phyloP scores from a whole-genome alignment of 1,140 invertebrate species.

The Drosophila eugracilis region DNA sequence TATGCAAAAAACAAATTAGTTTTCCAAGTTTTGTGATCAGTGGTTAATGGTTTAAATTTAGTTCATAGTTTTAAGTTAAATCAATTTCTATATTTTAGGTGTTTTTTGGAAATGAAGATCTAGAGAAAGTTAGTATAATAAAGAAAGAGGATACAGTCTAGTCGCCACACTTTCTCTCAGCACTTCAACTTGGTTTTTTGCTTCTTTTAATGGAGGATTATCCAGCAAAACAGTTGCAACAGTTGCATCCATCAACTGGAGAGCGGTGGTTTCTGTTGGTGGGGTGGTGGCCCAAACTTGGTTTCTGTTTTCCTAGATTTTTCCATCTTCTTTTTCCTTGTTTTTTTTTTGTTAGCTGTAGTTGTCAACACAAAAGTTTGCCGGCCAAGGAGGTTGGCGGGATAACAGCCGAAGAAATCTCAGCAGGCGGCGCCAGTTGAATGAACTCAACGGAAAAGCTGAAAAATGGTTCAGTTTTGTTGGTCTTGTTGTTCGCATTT shows the following conservation, averaged over 20 bases:
- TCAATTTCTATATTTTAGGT: too few relatives aligned
- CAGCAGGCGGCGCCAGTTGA: constrained; percentile 76
- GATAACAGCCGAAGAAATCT: constrained; percentile 56
- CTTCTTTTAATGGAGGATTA: constrained; percentile 75
- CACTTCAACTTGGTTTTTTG: constrained; percentile 15
- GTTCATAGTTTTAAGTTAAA: too few relatives aligned
- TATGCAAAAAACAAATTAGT: too few relatives aligned
- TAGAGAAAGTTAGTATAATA: neutral
- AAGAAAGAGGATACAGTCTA: neutral
- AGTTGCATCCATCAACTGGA: constrained; percentile 77
- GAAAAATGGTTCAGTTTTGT: constrained; percentile 70
- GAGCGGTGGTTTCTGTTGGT: constrained; percentile 26
- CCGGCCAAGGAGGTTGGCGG: constrained; percentile 22
- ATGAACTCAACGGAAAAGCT: constrained; percentile 70
- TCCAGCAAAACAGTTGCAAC: constrained; percentile 61
- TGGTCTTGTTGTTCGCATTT: constrained; percentile 14
- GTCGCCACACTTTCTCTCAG: constrained; percentile 1
- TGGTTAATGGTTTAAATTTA: too few relatives aligned
- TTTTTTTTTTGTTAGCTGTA: constrained; percentile 18
- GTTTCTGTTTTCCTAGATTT: constrained; percentile 17
- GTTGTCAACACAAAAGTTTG: constrained; percentile 70
- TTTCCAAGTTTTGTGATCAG: too few relatives aligned
- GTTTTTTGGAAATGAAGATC: neutral
- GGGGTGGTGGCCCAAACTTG: constrained; percentile 57
- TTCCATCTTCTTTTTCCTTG: neutral